A percentile compares a stretch with the other conserved stretches of the same genome.
Evolutionary conservation across 1,140 invertebrate genomes (phyloP).

Genomic region (Wasmannia auropunctata): DNA sequence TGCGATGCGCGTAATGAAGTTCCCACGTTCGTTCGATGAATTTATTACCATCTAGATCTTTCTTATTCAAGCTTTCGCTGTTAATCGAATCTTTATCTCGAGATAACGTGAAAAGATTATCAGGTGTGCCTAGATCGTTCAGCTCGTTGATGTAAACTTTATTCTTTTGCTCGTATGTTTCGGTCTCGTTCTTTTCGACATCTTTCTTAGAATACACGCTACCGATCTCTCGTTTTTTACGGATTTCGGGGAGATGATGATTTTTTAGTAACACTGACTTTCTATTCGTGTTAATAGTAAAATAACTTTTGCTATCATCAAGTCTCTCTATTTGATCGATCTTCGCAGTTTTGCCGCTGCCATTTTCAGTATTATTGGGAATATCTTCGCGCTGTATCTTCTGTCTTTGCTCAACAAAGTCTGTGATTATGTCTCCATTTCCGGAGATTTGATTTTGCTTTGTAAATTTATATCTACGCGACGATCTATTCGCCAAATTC

Average conservation of each 20-base stretch:
- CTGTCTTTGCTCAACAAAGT: not conserved
- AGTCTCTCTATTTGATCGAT: not conserved
- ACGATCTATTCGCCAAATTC: not conserved
- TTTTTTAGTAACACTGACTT: not conserved
- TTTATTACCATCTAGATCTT: not conserved
- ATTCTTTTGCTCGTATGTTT: not conserved
- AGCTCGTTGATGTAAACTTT: not conserved
- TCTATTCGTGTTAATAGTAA: not conserved
- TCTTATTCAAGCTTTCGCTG: not conserved
- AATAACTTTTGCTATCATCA: not conserved
- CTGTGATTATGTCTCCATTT: not conserved
- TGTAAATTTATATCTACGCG: not conserved
- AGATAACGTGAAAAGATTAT: conserved; percentile 55
- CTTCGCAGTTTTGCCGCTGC: not conserved
- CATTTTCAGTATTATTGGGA: not conserved
- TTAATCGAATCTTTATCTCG: conserved; percentile 48
- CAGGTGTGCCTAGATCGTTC: not conserved
- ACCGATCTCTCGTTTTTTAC: not conserved
- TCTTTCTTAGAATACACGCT: not conserved
- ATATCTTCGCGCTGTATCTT: not conserved
- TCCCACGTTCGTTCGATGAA: not conserved
- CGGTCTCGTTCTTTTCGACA: not conserved
- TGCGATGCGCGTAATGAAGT: not conserved
- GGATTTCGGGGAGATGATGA: not conserved
- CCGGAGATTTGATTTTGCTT: not conserved